Base-by-base conservation (phyloP, 2,113 vertebrate genomes). In the Myrmecobius fasciatus region DNA sequence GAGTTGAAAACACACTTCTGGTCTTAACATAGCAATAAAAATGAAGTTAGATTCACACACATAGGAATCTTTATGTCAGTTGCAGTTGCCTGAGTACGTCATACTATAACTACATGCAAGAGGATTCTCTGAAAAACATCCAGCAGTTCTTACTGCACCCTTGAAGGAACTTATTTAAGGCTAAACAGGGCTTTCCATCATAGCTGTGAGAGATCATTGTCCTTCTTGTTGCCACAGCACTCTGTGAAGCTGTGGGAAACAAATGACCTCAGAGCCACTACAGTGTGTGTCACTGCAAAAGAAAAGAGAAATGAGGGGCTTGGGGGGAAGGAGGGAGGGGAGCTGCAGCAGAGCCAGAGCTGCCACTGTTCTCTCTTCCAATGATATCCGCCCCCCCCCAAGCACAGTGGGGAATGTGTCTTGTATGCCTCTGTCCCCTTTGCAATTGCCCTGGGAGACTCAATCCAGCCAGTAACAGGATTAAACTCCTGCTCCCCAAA, bases 221-320 rank as follows among this genome's bases (percentile, higher is more conserved):
- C 98, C 97, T 98, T 96, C 96, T 98, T 98, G 98, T 98, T 98
- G 98, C 98, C 98, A 98, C 98, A 98, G 97, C 93, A 97, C 98
- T 98, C 98, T 98, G 98, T 98, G 98, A 98, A 98, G 97, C 98
- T 99, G 98, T 99, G 98, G 98, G 98, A 99, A 99, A 99, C 98
- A 98, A 98, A 98, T 98, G 98, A 99, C 98, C 98, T 98, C 97
- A 67, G 75, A 98, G 98, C 96, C 98, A 98, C 98, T 97, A 98
- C 93, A 1, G 97, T 97, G 97, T 96, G 97, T 98, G 98, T 98
- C 98, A 98, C 94, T 96, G 97, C 94, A 91, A 94, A 98, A 98
- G 97, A 98, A 98, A 98, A 98, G 97, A 96, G 89, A 93, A 90
- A 92, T 11, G 14, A 83, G 60, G 96, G 96, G 96, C 90, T 56